Evolutionary conservation across 2,113 vertebrate species (phyloP).

Genomic region (Dicerorhinus sumatrensis): DNA sequence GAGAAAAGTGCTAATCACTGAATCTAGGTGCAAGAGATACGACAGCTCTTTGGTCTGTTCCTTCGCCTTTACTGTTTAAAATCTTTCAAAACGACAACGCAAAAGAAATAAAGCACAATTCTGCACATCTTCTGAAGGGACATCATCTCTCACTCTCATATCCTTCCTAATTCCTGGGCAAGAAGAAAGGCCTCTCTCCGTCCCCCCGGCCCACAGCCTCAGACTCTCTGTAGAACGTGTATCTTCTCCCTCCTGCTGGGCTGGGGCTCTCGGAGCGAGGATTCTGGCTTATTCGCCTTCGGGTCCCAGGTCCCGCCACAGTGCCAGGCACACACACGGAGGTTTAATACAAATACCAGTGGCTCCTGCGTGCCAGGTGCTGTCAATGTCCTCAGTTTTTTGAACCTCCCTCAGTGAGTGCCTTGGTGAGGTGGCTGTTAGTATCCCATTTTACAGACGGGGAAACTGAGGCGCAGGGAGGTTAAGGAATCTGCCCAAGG

Average conservation of each 20-base stretch:
- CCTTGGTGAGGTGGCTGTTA: neutral
- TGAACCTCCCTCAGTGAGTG: neutral
- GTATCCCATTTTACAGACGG: neutral
- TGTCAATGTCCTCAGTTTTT: neutral
- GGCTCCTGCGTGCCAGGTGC: neutral
- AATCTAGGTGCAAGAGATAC: neutral
- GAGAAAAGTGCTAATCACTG: neutral
- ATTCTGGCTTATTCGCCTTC: neutral
- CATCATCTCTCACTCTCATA: fast-evolving
- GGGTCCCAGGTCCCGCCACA: too few relatives aligned
- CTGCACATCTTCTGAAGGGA: neutral
- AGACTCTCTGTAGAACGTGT: neutral
- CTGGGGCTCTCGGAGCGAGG: neutral
- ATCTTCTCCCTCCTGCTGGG: neutral
- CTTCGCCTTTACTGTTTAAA: neutral
- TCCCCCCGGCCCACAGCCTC: neutral
- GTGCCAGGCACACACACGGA: neutral
- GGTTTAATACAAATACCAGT: neutral
- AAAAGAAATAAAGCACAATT: neutral
- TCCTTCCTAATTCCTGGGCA: neutral
- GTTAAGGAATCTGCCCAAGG: neutral
- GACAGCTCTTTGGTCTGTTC: neutral
- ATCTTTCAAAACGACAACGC: neutral
- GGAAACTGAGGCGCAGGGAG: neutral
- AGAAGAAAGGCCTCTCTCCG: neutral